These are phyloP conservation scores for Drosophila burlai DNA, from an alignment of 1,140 invertebrate species.

Conservation along the genomic window DNA sequence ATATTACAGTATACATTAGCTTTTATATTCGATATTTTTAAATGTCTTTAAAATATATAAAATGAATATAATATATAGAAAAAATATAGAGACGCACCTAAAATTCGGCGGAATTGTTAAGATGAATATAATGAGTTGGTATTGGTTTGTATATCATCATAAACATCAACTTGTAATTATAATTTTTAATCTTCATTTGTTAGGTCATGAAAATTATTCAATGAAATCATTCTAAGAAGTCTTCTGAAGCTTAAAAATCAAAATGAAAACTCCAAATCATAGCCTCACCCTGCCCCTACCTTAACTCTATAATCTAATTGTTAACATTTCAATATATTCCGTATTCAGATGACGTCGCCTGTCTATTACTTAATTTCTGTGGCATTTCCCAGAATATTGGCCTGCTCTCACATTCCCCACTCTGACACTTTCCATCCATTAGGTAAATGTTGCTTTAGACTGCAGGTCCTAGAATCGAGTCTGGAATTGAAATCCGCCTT, in stretches of 20 bases:
- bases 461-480: not conserved
- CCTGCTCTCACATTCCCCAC: constrained; percentile 3
- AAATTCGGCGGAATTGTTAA: too few species aligned
- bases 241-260: not conserved
- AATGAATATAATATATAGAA: too few species aligned
- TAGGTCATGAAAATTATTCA: not conserved
- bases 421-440: constrained; percentile 22
- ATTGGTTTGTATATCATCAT: too few species aligned
- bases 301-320: too few species aligned
- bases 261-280: not conserved
- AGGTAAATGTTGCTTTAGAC: constrained; percentile 10
- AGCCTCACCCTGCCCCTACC: too few species aligned
- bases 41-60: too few species aligned
- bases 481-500: constrained; percentile 7
- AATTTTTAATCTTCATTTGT: not conserved
- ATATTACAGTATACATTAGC: not conserved
- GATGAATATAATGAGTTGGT: too few species aligned
- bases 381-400: constrained; percentile 18
- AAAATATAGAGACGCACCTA: too few species aligned
- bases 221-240: not conserved
- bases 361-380: constrained; percentile 33
- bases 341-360: constrained; percentile 18
- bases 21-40: not conserved
- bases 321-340: not conserved
- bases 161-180: too few species aligned